Base-by-base conservation (phyloP, 2,113 vertebrate species). In the Calyptomena viridis region DNA sequence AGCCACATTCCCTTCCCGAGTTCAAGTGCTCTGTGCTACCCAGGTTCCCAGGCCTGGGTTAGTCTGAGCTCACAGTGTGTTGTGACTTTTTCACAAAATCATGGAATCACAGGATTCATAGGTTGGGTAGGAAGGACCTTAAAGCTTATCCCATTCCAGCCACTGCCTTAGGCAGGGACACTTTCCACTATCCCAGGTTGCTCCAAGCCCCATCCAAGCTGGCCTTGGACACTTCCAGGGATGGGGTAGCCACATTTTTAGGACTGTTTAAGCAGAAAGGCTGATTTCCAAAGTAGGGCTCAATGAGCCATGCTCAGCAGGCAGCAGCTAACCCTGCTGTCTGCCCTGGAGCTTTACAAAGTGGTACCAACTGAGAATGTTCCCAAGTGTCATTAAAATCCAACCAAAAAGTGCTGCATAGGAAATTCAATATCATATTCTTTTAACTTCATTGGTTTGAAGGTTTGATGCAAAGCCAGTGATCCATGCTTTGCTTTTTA, bases 301-400 rank as follows among this genome's bases (percentile, higher is more conserved):
- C 67, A 68, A 11, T 42, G 44, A 91, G 52, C 35, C 87, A 67
- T 15, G 1, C 72, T 85, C 87, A 90, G 95, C 90, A 95, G 93
- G 90, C 76, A 92, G 72, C 79, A 88, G 68, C 76, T 72, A 53
- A 47, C 74, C 76, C 75, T 59, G 63, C 71, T 74, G 55, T 80
- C 63, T 92, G 85, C 90, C 84, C 79, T 78, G 79, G 42, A 91
- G 90, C 90, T 91, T 74, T 86, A 68, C 92, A 67, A 90, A 92
- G 79, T 52, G 75, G 20, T 23, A 81, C 87, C 59, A 71, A 49
- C 85, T 49, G 90, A 86, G 71, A 86, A 28, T 56, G 74, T 90
- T 94, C 79, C 81, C 75, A 42, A 72, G 42, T 39, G 74, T 77
- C 67, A n/a, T 83, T 76, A 89, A 87, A 94, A 77, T 39, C 13